Base-by-base conservation (phyloP, 1,140 invertebrate genomes). In the Bombus huntii region DNA sequence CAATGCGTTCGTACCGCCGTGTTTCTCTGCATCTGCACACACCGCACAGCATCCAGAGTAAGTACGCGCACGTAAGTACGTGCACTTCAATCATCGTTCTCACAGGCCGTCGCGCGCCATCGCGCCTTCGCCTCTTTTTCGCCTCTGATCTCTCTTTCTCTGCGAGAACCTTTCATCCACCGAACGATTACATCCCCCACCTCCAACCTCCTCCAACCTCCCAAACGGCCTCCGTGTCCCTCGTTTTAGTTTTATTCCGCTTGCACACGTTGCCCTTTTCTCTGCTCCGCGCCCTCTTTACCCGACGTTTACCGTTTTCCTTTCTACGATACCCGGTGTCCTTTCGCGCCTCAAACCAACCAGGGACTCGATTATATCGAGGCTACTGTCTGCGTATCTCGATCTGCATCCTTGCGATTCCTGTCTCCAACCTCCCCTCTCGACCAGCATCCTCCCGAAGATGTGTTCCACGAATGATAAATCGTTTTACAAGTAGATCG, bases 11-110 rank as follows among this genome's bases (percentile, higher is more conserved):
- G 76, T 79, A 84, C 78, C 81, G 72, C 76, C 47, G 81, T 87
- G 89, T 87, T 87, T 82, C 53, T 82, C 87, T 76, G 87, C 90
- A 90, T 86, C 88, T 86, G 88, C 62, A 74, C 81, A 87, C 70
- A 68, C 81, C 74, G 87, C 31, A 34, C 47, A 13, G 22, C 88
- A 91, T 85, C 90, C 86, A 28, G 90, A 93, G 92, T 92, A 93
- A 92, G 87, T 91, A 93, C 90, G 87, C 84, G 81, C 87, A 92
- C 89, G 87, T 94, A 94, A 93, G 93, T 93, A 93, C 88, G 86
- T 93, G 94, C 93, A 94, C 93, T 95, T 94, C 92, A 94, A 94
- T 94, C 94, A 94, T 94, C 92, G 86, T 89, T 91, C 91, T 93
- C 90, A 91, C 89, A 76, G 53, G 90, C 85, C 85, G 85, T 89